phyloP scores from a whole-genome alignment of 2,888 invertebrate genomes.

The Hemithea aestivaria region DNA sequence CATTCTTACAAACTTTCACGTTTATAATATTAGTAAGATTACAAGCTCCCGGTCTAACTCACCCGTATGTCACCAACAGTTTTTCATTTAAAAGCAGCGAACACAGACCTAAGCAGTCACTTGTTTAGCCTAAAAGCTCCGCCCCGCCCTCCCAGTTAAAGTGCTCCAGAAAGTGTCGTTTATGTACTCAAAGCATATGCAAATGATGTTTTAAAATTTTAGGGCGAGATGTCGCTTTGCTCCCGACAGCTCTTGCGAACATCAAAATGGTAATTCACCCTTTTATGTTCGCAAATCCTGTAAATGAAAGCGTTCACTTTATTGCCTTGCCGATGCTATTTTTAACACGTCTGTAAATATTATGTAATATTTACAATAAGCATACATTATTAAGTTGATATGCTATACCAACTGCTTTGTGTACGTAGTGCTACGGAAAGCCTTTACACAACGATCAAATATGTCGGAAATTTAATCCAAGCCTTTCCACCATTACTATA shows the following conservation, averaged over 20 bases:
- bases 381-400: no score
- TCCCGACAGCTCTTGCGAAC: conserved; percentile 74
- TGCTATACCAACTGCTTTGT: no score
- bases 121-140: conserved; percentile 25
- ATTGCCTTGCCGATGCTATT: no score
- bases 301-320: conserved; percentile 76
- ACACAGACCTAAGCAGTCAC: conserved; percentile 17
- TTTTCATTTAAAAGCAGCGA: conserved; percentile 12
- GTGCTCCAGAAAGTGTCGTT: conserved; percentile 77
- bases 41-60: conserved; percentile 1
- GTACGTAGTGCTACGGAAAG: no score
- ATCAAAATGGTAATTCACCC: conserved; percentile 79
- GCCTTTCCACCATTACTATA: no score
- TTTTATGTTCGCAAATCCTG: conserved; percentile 78
- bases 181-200: conserved; percentile 79
- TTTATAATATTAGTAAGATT: background rate
- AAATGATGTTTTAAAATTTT: conserved; percentile 79
- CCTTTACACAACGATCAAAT: no score
- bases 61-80: conserved; percentile 13
- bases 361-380: no score
- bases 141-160: conserved; percentile 43
- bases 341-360: conserved; percentile 46
- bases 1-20: no score
- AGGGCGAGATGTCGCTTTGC: conserved; percentile 75
- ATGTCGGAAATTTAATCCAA: no score